Conservation (phyloP, 2,888 invertebrate species). For the Lochmaea capreae region DNA sequence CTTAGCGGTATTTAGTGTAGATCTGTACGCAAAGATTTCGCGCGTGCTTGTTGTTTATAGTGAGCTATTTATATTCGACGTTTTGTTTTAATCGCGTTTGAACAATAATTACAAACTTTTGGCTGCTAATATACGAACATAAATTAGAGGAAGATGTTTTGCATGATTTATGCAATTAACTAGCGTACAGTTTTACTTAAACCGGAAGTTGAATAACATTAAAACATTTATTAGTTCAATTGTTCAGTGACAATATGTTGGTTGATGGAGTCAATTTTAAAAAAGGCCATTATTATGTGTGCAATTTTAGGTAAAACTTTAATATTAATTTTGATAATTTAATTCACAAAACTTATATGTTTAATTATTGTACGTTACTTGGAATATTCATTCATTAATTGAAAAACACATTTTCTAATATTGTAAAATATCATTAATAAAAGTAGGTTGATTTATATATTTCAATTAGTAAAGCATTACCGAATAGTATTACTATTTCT, state of each 20-base stretch:
- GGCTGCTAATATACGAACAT: background rate
- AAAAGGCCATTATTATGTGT: background rate
- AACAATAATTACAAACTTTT: background rate
- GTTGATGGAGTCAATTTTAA: background rate
- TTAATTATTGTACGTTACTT: background rate
- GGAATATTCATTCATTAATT: background rate
- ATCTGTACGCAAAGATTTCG: constrained; percentile 49
- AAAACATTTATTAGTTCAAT: background rate
- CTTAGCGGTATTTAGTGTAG: constrained; percentile 61
- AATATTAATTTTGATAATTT: background rate
- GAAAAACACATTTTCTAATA: too few relatives aligned
- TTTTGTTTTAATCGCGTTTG: background rate
- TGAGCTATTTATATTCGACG: background rate
- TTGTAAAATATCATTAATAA: too few relatives aligned
- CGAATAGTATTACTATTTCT: too few relatives aligned
- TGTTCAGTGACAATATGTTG: constrained; percentile 4
- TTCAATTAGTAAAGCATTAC: too few relatives aligned
- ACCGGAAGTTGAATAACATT: constrained; percentile 1
- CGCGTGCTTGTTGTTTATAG: constrained; percentile 9
- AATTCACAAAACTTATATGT: background rate
- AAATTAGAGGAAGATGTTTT: background rate
- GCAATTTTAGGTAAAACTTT: constrained; percentile 8
- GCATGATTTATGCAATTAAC: background rate
- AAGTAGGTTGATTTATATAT: too few relatives aligned
- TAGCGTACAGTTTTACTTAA: background rate